These are phyloP conservation scores for Apostichopus leukothele DNA, from an alignment of 53 echinoderm and acorn worm species.

Conservation along the genomic window DNA sequence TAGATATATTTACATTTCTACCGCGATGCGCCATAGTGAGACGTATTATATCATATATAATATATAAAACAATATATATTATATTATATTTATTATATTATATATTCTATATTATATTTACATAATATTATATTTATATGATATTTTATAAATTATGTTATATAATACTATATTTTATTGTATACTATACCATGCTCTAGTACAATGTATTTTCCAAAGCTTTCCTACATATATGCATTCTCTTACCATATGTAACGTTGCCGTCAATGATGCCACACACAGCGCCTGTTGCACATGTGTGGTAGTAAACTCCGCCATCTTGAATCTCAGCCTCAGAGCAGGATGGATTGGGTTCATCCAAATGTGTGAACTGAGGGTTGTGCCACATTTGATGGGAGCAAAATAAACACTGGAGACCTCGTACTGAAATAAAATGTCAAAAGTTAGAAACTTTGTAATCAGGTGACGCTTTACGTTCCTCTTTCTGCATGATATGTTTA, in stretches of 20 bases:
- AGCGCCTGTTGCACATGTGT: neutral
- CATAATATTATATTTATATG: neutral
- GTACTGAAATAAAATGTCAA: neutral
- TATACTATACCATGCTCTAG: neutral
- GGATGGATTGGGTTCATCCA: neutral
- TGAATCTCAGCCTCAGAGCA: neutral
- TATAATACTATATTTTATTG: neutral
- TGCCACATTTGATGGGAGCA: neutral
- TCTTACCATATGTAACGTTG: neutral
- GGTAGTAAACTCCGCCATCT: constrained; percentile 9
- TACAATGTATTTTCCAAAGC: neutral
- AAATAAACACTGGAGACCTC: neutral
- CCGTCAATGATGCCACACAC: constrained; percentile 3
- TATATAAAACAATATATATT: too few species aligned
- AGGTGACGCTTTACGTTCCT: too few species aligned
- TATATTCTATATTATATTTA: neutral
- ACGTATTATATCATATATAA: too few species aligned
- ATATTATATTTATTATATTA: too few species aligned
- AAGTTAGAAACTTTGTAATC: neutral
- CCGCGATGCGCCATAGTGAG: too few species aligned
- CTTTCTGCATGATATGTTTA: too few species aligned
- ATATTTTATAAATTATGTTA: neutral
- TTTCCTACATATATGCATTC: neutral
- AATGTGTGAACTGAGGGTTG: neutral
- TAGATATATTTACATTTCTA: too few species aligned